Percentiles rank a stretch among this genome's conserved stretches.
phyloP scores from a whole-genome alignment of 2,113 vertebrate genomes.

The Mirounga angustirostris region DNA sequence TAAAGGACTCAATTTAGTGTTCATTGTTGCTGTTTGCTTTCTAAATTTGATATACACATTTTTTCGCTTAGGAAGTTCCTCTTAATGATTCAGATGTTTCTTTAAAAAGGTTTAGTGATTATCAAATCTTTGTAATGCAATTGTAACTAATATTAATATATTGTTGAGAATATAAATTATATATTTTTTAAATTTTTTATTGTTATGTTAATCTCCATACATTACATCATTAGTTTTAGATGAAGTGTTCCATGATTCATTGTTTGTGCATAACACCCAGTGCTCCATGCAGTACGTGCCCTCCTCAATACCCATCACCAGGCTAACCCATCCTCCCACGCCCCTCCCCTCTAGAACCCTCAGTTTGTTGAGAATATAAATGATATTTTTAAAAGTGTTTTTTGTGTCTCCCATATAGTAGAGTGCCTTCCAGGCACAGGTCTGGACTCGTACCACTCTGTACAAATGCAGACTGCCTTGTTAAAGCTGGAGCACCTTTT shows the following conservation, averaged over 20 bases:
- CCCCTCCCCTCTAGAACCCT: too few species aligned
- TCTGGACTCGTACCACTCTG: not conserved
- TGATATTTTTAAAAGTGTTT: not conserved
- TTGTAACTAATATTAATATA: not conserved
- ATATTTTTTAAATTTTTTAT: not conserved
- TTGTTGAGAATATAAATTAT: not conserved
- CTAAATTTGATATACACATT: not conserved
- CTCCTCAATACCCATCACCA: too few species aligned
- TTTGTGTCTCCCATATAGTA: not conserved
- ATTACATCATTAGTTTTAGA: too few species aligned
- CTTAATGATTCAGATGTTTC: not conserved
- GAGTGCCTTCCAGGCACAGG: not conserved
- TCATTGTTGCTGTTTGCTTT: not conserved
- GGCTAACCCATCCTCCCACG: too few species aligned
- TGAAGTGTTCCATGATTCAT: too few species aligned
- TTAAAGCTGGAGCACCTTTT: not conserved
- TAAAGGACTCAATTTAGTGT: not conserved
- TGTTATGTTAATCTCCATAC: too few species aligned
- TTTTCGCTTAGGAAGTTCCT: not conserved
- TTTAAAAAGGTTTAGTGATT: conserved; percentile 14
- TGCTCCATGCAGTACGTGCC: too few species aligned
- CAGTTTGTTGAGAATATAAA: not conserved
- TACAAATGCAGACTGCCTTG: not conserved
- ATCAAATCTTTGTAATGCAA: not conserved
- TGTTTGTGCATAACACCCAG: too few species aligned